These are phyloP conservation scores for Palythoa heliodiscus DNA, from an alignment of 92 coral and sea anemone genomes.

Conservation along the genomic window DNA sequence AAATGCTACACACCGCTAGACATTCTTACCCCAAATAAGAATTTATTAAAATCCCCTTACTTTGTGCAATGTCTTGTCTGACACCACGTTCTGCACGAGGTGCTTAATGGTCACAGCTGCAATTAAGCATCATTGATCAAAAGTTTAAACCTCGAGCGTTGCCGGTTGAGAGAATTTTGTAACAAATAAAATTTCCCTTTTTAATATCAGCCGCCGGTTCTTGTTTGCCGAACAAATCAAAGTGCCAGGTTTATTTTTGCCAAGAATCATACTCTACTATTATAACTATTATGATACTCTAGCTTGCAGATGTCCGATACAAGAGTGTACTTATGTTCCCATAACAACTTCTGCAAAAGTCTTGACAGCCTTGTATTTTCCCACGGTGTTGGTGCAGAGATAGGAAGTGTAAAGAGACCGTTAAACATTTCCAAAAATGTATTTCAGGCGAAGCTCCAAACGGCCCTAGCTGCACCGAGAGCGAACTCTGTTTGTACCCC, in stretches of 20 bases:
- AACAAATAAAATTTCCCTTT: not conserved
- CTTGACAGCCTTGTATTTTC: conserved; percentile 37
- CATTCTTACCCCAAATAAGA: not conserved
- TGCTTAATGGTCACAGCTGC: not conserved
- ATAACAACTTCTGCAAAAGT: conserved; percentile 31
- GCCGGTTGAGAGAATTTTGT: not conserved
- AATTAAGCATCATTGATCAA: not conserved
- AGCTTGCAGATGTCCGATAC: conserved; percentile 17
- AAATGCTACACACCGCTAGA: not conserved
- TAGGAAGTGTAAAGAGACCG: not conserved
- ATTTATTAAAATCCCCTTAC: not conserved
- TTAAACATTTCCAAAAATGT: not conserved
- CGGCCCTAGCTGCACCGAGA: not conserved
- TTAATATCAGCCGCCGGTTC: conserved; percentile 18
- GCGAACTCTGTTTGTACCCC: not conserved
- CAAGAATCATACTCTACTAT: conserved; percentile 1
- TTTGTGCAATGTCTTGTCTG: not conserved
- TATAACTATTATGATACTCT: not conserved
- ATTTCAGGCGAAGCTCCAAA: not conserved
- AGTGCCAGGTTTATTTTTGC: not conserved
- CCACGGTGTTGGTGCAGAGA: conserved; percentile 26
- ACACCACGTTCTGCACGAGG: conserved; percentile 21
- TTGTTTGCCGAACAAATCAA: conserved; percentile 23
- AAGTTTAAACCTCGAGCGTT: not conserved
- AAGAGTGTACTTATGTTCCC: conserved; percentile 42